Percentiles rank a stretch among this genome's conserved stretches.
Evolutionary conservation across 23 tunicate genomes (phyloP).

Genomic region (Oikopleura dioica): DNA sequence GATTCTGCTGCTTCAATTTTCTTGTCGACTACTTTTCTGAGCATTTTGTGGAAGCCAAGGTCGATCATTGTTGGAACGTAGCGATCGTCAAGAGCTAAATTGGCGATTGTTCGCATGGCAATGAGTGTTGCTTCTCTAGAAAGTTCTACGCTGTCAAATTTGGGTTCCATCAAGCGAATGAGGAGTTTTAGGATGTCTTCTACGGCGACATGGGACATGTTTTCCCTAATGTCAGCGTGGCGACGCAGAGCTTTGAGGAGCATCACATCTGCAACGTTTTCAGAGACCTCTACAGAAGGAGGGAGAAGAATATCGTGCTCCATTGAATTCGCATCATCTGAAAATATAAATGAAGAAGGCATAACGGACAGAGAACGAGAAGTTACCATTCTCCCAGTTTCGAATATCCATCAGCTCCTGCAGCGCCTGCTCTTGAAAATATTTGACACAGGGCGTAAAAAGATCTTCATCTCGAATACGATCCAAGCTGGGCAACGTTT

Average conservation of each 20-base stretch:
- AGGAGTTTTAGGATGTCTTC: neutral
- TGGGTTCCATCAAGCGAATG: neutral
- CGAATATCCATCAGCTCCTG: neutral
- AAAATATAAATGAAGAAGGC: too few relatives aligned
- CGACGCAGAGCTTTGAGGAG: neutral
- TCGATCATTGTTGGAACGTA: neutral
- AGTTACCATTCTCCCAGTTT: neutral
- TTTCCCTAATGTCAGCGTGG: neutral
- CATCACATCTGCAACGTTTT: neutral
- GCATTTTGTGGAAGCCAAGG: neutral
- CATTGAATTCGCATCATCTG: too few relatives aligned
- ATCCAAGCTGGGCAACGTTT: neutral
- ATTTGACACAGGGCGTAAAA: neutral
- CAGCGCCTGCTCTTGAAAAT: neutral
- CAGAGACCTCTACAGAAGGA: neutral
- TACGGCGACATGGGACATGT: neutral
- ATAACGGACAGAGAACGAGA: neutral
- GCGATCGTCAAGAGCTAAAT: neutral
- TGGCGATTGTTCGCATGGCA: neutral
- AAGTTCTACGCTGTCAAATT: neutral
- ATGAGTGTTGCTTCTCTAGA: neutral
- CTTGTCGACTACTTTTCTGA: neutral
- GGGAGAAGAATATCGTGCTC: neutral
- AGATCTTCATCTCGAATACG: neutral
- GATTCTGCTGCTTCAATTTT: neutral